A percentile compares a stretch with the other conserved stretches of the same genome.
Evolutionary conservation across 2,888 invertebrate species (phyloP).

Genomic region (Liodrosophila aerea): DNA sequence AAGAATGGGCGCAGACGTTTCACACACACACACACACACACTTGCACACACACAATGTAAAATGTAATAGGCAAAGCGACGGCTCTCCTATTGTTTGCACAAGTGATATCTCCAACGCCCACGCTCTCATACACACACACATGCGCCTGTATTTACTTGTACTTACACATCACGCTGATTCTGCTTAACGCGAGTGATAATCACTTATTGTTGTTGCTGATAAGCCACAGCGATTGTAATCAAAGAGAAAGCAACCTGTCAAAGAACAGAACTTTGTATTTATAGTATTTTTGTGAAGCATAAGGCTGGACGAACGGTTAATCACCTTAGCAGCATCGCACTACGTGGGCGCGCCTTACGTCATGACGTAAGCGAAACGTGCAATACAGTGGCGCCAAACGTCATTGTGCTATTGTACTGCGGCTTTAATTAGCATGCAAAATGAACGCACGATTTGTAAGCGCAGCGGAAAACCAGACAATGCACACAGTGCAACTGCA

Average conservation of each 20-base stretch:
- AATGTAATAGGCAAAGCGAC: constrained; percentile 15
- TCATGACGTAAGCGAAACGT: constrained; percentile 1
- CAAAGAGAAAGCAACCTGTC: constrained; percentile 41
- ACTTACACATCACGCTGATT: constrained; percentile 35
- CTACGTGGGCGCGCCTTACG: not conserved
- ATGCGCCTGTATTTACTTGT: constrained; percentile 2
- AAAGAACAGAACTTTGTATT: not conserved
- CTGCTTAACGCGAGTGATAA: constrained; percentile 64
- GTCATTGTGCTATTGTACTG: constrained; percentile 9
- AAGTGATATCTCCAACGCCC: constrained; percentile 31
- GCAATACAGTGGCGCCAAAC: constrained; percentile 6
- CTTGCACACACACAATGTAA: not conserved
- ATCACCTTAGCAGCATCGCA: too few species aligned
- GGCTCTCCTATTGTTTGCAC: constrained; percentile 28
- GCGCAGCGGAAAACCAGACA: constrained; percentile 2
- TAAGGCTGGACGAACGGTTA: not conserved
- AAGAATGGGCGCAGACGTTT: constrained; percentile 40
- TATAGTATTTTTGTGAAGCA: too few species aligned
- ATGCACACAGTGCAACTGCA: not conserved
- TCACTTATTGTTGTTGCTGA: constrained; percentile 44
- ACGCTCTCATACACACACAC: constrained; percentile 15
- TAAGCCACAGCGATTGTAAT: constrained; percentile 31
- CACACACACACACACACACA: constrained; percentile 1
- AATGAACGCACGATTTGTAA: constrained; percentile 20
- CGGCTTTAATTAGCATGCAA: constrained; percentile 28